Conservation (phyloP, 1,140 invertebrate genomes). For the Argopecten irradians region DNA sequence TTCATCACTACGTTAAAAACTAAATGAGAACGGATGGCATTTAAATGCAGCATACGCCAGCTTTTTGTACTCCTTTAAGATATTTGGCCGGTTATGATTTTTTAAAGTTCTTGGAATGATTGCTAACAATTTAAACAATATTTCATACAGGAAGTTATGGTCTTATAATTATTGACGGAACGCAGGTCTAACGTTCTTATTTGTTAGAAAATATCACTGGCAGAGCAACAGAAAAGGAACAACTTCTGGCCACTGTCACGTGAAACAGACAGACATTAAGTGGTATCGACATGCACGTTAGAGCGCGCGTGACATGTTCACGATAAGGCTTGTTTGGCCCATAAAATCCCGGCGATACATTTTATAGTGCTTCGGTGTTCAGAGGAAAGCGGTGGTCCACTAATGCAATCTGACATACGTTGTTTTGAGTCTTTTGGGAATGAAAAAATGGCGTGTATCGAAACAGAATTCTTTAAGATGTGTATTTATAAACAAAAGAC, state of each 20-base stretch:
- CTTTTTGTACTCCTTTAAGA: no score
- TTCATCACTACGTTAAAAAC: no score
- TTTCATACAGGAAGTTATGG: no score
- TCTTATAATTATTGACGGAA: no score
- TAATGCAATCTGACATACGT: neutral
- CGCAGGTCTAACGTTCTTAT: no score
- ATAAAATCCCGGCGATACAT: neutral
- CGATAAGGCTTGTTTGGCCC: neutral
- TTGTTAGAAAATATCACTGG: neutral
- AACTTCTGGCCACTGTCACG: neutral
- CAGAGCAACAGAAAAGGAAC: neutral
- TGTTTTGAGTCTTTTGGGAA: neutral
- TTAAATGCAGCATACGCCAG: no score
- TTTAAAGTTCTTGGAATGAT: no score
- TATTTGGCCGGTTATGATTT: no score
- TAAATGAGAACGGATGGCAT: no score
- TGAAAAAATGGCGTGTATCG: neutral
- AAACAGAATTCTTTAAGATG: neutral
- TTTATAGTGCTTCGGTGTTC: neutral
- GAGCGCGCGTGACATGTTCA: neutral
- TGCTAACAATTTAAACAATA: no score
- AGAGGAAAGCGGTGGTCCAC: neutral
- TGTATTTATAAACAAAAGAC: neutral
- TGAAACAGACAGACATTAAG: neutral
- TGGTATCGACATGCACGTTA: neutral